These are phyloP conservation scores for Notodonta dromedarius DNA, from an alignment of 2,888 invertebrate species.

Conservation along the genomic window DNA sequence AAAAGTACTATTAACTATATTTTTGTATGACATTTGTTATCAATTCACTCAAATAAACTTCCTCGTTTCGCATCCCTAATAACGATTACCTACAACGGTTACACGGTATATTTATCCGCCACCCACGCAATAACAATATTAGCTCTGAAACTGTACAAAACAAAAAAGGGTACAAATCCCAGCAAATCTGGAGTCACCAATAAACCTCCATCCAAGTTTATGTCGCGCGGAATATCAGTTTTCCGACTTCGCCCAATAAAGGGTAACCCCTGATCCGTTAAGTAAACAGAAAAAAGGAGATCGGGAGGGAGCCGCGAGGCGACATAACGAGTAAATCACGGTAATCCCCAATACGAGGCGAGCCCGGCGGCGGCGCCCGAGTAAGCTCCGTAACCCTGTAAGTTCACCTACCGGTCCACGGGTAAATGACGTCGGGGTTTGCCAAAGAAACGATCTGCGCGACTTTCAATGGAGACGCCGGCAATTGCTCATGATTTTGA, in stretches of 20 bases:
- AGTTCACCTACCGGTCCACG: constrained; percentile 69
- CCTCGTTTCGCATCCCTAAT: neutral
- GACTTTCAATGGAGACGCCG: constrained; percentile 22
- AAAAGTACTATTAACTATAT: neutral
- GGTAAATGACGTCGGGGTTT: constrained; percentile 59
- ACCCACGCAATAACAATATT: constrained; percentile 1
- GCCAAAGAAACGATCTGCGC: constrained; percentile 23
- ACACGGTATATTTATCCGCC: neutral
- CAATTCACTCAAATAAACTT: neutral
- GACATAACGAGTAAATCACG: constrained; percentile 79
- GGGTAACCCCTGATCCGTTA: constrained; percentile 81
- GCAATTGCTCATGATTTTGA: constrained; percentile 17
- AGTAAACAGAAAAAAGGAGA: constrained; percentile 81
- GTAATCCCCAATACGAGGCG: constrained; percentile 76
- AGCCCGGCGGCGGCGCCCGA: constrained; percentile 55
- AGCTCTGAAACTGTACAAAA: constrained; percentile 21
- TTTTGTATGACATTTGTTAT: neutral
- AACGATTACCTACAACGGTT: neutral
- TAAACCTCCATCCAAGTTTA: constrained; percentile 73
- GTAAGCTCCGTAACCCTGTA: constrained; percentile 73
- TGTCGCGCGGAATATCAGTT: constrained; percentile 76
- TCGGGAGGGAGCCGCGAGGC: constrained; percentile 58
- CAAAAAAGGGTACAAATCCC: constrained; percentile 51
- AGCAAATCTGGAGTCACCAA: constrained; percentile 67
- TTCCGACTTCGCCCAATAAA: constrained; percentile 80